Base-by-base conservation (phyloP, 53 echinoderm and acorn worm genomes). In the Luidia sarsii region DNA sequence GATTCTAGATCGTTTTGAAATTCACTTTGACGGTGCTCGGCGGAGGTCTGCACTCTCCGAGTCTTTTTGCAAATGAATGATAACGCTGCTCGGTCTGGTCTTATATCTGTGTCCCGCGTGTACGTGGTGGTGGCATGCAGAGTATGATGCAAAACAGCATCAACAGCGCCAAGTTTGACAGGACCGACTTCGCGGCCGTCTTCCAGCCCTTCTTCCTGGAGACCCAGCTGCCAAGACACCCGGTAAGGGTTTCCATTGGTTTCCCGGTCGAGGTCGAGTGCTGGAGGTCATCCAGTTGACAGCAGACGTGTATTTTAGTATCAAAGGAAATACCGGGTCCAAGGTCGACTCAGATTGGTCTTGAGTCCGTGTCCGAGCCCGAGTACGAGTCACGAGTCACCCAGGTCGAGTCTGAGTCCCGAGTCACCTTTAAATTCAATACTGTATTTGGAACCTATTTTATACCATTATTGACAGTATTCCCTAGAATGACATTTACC, bases 111-210 rank as follows among this genome's bases (percentile, higher is more conserved):
- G n/a, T n/a, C n/a, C n/a, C n/a, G n/a, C n/a, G n/a, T n/a, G n/a
- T n/a, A n/a, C n/a, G n/a, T n/a, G n/a, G n/a, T n/a, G n/a, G n/a
- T n/a, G n/a, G n/a, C n/a, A 16, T 18, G 24, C 62, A 87, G 86
- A 33, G 38, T 19, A 37, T 84, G 33, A 31, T 91, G 22, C 77
- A 89, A 37, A 71, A 75, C 2, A 89, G 79, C 55, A 77, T 92
- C 19, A 70, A 82, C 14, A 72, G 61, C 25, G 82, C 83, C 7
- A 85, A 89, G 48, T 89, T 82, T 62, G 89, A 92, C 65, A 57
- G 89, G 55, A 89, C 89, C 6, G 93, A 92, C 65, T 92, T 92
- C 68, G 65, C 93, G 16, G 93, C 87, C 20, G 93, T 81, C 22
- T 73, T 86, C 33, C 93, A 92, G 55, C 86, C 93, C 1, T 86